A percentile compares a stretch with the other conserved stretches of the same genome.
Conservation (phyloP, 2,888 invertebrate species). For the Sarcophaga rosellei region DNA sequence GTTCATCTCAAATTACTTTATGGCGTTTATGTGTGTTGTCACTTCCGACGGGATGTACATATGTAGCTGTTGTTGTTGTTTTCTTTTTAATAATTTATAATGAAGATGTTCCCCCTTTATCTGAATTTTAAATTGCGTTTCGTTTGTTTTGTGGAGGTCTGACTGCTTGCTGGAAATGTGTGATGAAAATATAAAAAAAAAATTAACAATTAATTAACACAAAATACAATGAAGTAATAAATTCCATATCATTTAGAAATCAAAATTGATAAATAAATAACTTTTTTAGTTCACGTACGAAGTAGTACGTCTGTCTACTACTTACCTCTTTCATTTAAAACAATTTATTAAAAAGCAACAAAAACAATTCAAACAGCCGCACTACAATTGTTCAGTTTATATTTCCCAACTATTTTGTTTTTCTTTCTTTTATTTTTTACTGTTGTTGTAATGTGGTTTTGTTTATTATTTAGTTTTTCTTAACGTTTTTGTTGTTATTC, state of each 20-base stretch:
- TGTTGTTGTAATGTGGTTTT: background rate
- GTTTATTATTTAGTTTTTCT: constrained; percentile 25
- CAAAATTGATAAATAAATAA: background rate
- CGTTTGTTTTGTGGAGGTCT: background rate
- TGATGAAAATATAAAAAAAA: background rate
- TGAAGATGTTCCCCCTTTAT: background rate
- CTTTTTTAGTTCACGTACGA: background rate
- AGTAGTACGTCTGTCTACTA: background rate
- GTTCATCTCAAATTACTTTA: background rate
- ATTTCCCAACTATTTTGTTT: constrained; percentile 35
- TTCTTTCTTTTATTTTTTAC: background rate
- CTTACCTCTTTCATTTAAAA: constrained; percentile 52
- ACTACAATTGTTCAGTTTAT: constrained; percentile 38
- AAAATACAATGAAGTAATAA: constrained; percentile 11
- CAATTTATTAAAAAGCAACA: constrained; percentile 26
- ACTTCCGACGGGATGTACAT: background rate
- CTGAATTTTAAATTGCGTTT: background rate
- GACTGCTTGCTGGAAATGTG: background rate
- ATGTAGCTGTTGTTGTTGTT: background rate
- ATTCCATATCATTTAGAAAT: constrained; percentile 14
- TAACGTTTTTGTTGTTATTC: constrained; percentile 42
- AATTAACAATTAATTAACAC: background rate
- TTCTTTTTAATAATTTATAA: background rate
- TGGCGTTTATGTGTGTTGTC: background rate
- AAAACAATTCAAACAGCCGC: constrained; percentile 5